A percentile compares a stretch with the other conserved stretches of the same genome.
Evolutionary conservation across 2,888 invertebrate species (phyloP).

Genomic region (Eupithecia vulgata): DNA sequence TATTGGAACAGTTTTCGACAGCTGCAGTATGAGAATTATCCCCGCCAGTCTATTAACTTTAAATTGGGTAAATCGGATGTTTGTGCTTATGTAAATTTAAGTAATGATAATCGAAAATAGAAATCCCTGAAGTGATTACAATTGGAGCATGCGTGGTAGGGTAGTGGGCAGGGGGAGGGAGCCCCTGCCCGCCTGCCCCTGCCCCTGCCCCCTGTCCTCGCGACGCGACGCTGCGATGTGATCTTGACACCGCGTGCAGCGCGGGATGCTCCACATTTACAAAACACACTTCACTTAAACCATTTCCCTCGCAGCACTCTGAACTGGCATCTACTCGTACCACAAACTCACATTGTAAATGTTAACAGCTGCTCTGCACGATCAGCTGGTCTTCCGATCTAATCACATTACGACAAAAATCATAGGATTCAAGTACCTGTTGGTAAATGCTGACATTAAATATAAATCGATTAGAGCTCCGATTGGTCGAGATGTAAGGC

Average conservation of each 20-base stretch:
- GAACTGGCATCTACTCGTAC: not conserved
- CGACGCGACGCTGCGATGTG: conserved; percentile 71
- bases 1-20: conserved; percentile 35
- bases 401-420: too few relatives aligned
- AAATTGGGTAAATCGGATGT: conserved; percentile 34
- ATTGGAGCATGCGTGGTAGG: conserved; percentile 84
- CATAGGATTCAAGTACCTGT: too few relatives aligned
- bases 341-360: too few relatives aligned
- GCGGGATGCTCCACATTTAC: conserved; percentile 65
- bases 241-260: conserved; percentile 81
- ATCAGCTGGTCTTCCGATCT: too few relatives aligned
- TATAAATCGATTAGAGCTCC: not conserved
- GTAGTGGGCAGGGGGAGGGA: conserved; percentile 57
- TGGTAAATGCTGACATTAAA: not conserved
- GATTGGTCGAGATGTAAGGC: not conserved
- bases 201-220: conserved; percentile 61
- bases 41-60: conserved; percentile 9
- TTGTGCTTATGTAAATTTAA: not conserved
- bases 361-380: too few relatives aligned
- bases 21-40: conserved; percentile 27
- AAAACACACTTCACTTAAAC: conserved; percentile 52
- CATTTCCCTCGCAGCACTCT: conserved; percentile 35
- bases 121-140: conserved; percentile 83
- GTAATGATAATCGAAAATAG: conserved; percentile 73
- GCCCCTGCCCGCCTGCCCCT: not conserved